Evolutionary conservation across 2,888 invertebrate genomes (phyloP).

Genomic region (Strigamia transsilvanica): DNA sequence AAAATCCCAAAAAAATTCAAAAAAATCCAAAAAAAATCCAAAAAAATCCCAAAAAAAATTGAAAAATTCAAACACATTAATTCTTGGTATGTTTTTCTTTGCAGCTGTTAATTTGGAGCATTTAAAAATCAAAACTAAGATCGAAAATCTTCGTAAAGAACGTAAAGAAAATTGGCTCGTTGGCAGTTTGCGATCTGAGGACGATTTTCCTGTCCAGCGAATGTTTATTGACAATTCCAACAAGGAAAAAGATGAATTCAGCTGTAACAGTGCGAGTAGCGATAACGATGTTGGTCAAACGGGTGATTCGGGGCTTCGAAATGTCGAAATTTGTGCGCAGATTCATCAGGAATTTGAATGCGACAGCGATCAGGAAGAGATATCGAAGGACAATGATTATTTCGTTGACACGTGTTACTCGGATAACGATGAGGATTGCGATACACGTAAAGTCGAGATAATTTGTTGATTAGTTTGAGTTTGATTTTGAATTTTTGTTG

Average conservation of each 20-base stretch:
- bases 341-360: neutral
- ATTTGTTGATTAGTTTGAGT: too few relatives aligned
- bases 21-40: too few relatives aligned
- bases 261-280: neutral
- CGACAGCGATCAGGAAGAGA: neutral
- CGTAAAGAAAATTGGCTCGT: neutral
- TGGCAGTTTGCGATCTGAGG: neutral
- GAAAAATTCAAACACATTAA: neutral
- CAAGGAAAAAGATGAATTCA: neutral
- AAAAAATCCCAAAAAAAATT: neutral
- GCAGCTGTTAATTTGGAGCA: neutral
- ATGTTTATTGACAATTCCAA: neutral
- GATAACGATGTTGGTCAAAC: neutral
- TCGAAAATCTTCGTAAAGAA: conserved; percentile 9
- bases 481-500: neutral
- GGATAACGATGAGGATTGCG: too few relatives aligned
- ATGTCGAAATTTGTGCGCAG: neutral
- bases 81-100: neutral
- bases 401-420: too few relatives aligned
- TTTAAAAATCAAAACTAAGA: conserved; percentile 1
- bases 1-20: too few relatives aligned
- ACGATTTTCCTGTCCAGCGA: neutral
- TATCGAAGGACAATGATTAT: too few relatives aligned
- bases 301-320: neutral
- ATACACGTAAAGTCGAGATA: too few relatives aligned